Conservation (phyloP, 2,113 vertebrate species). For the Lathamus discolor region DNA sequence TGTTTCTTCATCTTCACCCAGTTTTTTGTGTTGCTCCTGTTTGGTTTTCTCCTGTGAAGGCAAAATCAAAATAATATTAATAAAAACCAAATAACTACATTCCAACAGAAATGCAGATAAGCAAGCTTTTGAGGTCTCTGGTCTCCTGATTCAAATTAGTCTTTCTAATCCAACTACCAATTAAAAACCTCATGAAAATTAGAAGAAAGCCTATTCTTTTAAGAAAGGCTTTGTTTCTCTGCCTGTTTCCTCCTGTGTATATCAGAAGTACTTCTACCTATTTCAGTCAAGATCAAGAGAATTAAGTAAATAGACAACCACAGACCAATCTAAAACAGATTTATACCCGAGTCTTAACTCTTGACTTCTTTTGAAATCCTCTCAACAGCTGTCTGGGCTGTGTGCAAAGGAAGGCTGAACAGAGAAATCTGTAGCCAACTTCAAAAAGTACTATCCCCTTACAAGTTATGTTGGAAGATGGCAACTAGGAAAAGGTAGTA, state of each 20-base stretch:
- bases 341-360: neutral
- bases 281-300: neutral
- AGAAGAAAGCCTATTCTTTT: neutral
- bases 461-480: neutral
- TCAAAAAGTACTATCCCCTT: neutral
- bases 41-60: slow-evolving; percentile 69
- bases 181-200: neutral
- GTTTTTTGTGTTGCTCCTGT: slow-evolving; percentile 67
- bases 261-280: neutral
- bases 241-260: neutral
- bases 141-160: neutral
- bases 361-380: neutral
- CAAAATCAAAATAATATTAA: neutral
- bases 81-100: neutral
- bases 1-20: slow-evolving; percentile 78
- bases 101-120: neutral
- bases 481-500: neutral
- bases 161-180: neutral
- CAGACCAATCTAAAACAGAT: neutral
- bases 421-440: neutral
- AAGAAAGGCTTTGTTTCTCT: neutral
- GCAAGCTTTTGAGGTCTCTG: neutral
- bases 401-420: neutral
- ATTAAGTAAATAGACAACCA: neutral
- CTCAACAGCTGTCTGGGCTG: neutral